Evolutionary conservation across 2,888 invertebrate species (phyloP).

Genomic region (Zygaena filipendulae): DNA sequence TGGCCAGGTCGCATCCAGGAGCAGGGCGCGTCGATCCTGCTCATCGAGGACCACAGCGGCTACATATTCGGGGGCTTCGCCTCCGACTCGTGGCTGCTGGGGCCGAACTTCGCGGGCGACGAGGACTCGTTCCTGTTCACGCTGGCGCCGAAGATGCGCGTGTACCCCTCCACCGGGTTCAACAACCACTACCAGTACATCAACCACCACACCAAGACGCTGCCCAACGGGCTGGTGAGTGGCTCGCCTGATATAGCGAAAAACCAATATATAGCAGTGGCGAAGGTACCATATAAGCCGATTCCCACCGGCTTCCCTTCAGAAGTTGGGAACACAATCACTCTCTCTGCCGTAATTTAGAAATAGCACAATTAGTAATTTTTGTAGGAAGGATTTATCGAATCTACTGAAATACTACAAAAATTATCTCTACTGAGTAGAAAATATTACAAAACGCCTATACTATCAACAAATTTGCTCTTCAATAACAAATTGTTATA

Average conservation of each 20-base stretch:
- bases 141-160: constrained; percentile 80
- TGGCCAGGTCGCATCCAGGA: constrained; percentile 78
- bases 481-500: no score
- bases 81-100: constrained; percentile 77
- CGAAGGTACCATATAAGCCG: no score
- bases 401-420: no score
- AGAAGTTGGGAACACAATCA: no score
- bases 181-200: constrained; percentile 94
- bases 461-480: no score
- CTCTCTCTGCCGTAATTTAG: no score
- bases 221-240: constrained; percentile 91
- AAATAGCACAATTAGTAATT: no score
- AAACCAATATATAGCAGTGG: background rate
- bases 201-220: constrained; percentile 90
- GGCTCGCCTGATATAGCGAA: background rate
- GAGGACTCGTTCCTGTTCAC: constrained; percentile 87
- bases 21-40: constrained; percentile 84
- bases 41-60: constrained; percentile 84
- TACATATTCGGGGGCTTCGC: constrained; percentile 93
- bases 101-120: constrained; percentile 82
- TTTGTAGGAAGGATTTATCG: no score
- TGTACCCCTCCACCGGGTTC: constrained; percentile 82
- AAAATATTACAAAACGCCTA: no score
- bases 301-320: no score
- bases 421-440: no score